Evolutionary conservation across 1,140 invertebrate genomes (phyloP).

Genomic region (Anoplolepis gracilipes): DNA sequence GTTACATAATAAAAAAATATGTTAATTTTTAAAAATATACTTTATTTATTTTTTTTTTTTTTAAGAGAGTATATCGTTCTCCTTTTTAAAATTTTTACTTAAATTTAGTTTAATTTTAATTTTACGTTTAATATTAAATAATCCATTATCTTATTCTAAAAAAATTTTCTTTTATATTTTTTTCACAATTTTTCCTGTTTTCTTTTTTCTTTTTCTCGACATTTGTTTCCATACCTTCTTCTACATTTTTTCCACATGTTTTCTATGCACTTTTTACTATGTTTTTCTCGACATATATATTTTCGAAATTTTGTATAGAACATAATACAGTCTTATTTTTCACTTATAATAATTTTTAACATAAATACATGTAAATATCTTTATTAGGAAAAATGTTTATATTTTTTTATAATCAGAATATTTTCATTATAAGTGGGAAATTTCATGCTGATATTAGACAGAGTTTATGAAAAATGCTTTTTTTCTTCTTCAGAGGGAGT

Average conservation of each 20-base stretch:
- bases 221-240: background rate
- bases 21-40: background rate
- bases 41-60: constrained; percentile 13
- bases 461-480: background rate
- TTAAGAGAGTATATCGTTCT: background rate
- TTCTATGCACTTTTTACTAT: background rate
- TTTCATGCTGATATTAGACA: background rate
- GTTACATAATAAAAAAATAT: background rate
- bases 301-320: background rate
- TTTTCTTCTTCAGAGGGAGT: background rate
- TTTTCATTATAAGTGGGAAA: background rate
- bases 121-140: background rate
- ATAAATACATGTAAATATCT: constrained; percentile 15
- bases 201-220: background rate
- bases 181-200: background rate
- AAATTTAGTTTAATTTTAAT: background rate
- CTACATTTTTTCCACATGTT: background rate
- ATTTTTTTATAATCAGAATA: background rate
- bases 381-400: constrained; percentile 2
- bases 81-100: background rate
- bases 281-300: background rate
- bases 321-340: constrained; percentile 8
- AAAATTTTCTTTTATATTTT: background rate
- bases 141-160: background rate
- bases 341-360: background rate